Evolutionary conservation across 2,888 invertebrate genomes (phyloP), one percentile per base, ranked within the genome.

Genomic region (Horisme vitalbata): DNA sequence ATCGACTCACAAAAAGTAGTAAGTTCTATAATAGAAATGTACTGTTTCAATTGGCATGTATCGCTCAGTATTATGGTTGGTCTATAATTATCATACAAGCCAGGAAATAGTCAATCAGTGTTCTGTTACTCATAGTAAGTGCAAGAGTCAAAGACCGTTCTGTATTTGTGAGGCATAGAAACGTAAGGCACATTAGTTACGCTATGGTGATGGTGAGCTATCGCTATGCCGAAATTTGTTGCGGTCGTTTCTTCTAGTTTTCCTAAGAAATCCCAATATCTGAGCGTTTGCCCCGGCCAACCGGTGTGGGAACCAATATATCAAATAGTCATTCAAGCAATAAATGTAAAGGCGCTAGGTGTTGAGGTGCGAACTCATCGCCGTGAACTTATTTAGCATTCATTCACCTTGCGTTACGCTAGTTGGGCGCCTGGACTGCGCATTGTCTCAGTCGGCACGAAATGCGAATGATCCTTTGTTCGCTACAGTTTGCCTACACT

Each of bases 321-420:
- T 58, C 43, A 52, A 44, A 30, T 44, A 11, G 28, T 51, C 52
- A 39, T 57, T 35, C 41, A 44, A 50, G 50, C 47, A 48, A 54
- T 50, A 53, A 59, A 55, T 52, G 49, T 49, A 63, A 56, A 64
- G 60, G 56, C 55, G 55, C 56, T 60, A 35, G 57, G 61, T 59
- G 58, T 49, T 59, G 61, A 53, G 49, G 61, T 55, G 61, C 60
- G 57, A 59, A 59, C 61, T 60, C 65, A 59, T 65, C 58, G 61
- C 55, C 65, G 69, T 76, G 73, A 75, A 80, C 80, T 79, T 72
- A 78, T 84, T 80, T 79, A 75, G 75, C 75, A 80, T 81, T 81
- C 85, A 78, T 86, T 86, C 83, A 84, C 82, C 84, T 72, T 76
- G 68, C 79, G 83, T 84, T 77, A 81, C 84, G 82, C 79, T 79